phyloP scores from a whole-genome alignment of 2,797 vertebrate genomes.

The Rhodeus uyekii region DNA sequence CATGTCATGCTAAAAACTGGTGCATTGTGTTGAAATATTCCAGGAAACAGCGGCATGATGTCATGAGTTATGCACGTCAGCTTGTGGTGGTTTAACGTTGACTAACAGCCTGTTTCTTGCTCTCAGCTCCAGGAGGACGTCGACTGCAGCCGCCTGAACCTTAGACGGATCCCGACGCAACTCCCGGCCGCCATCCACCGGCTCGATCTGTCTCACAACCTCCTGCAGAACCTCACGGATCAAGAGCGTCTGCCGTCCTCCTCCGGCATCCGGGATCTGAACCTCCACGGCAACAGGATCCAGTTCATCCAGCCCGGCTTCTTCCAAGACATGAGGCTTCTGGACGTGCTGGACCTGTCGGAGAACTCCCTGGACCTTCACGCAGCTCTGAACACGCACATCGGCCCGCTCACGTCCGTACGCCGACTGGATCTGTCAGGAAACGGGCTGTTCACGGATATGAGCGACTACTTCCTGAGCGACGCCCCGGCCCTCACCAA shows the following conservation, averaged over 20 bases:
- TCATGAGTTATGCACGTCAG: background rate
- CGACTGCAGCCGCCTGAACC: slow-evolving; percentile 79
- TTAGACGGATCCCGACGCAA: slow-evolving; percentile 75
- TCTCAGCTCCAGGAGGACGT: slow-evolving; percentile 81
- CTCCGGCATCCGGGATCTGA: slow-evolving; percentile 75
- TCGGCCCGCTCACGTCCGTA: slow-evolving; percentile 80
- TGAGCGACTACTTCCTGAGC: slow-evolving; percentile 83
- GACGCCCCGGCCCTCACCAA: slow-evolving; percentile 78
- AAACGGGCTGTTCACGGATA: slow-evolving; percentile 88
- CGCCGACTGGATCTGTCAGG: slow-evolving; percentile 84
- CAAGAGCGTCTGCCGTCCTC: slow-evolving; percentile 76
- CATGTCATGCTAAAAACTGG: background rate
- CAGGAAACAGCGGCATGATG: slow-evolving; percentile 16
- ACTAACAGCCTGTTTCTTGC: background rate
- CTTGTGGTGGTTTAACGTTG: background rate
- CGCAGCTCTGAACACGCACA: slow-evolving; percentile 67
- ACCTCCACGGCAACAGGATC: slow-evolving; percentile 87
- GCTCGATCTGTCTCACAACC: slow-evolving; percentile 89
- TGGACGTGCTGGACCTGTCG: slow-evolving; percentile 86
- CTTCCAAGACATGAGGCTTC: slow-evolving; percentile 78
- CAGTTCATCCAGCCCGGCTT: slow-evolving; percentile 82
- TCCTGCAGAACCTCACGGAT: slow-evolving; percentile 80
- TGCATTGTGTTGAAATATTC: slow-evolving; percentile 1
- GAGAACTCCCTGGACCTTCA: slow-evolving; percentile 82
- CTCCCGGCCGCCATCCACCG: slow-evolving; percentile 75